A percentile compares a stretch with the other conserved stretches of the same genome.
These are phyloP conservation scores for Argentina silus DNA, from an alignment of 2,797 vertebrate genomes.

Conservation along the genomic window DNA sequence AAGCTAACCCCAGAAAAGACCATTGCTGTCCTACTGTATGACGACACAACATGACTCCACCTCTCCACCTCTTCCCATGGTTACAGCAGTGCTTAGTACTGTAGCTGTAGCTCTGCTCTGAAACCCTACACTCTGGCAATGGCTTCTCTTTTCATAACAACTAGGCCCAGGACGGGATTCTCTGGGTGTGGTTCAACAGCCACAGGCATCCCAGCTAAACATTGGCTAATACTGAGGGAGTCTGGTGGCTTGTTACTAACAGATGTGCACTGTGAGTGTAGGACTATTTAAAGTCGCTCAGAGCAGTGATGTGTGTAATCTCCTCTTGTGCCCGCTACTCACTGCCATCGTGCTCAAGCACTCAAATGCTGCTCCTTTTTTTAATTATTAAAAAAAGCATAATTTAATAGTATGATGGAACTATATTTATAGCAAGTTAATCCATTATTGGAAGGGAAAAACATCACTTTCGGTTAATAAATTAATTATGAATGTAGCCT, in stretches of 20 bases:
- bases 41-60: neutral
- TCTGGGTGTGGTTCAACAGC: constrained; percentile 4
- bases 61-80: neutral
- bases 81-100: neutral
- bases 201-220: neutral
- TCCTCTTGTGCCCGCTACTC: constrained; percentile 22
- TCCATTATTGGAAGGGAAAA: neutral
- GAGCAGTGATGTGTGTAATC: neutral
- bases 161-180: neutral
- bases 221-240: neutral
- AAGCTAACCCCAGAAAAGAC: neutral
- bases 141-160: constrained; percentile 1
- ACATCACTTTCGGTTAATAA: neutral
- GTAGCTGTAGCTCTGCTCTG: neutral
- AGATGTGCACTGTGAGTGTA: constrained; percentile 8
- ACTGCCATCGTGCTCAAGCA: neutral
- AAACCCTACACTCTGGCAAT: neutral
- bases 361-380: neutral
- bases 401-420: neutral
- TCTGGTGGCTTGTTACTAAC: constrained; percentile 2
- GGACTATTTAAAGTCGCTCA: constrained; percentile 1
- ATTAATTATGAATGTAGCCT: neutral
- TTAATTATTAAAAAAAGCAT: neutral
- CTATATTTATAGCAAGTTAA: neutral
- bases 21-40: neutral